These are phyloP conservation scores for Ophioninae sp. DNA, from an alignment of 2,888 invertebrate genomes.

Conservation along the genomic window DNA sequence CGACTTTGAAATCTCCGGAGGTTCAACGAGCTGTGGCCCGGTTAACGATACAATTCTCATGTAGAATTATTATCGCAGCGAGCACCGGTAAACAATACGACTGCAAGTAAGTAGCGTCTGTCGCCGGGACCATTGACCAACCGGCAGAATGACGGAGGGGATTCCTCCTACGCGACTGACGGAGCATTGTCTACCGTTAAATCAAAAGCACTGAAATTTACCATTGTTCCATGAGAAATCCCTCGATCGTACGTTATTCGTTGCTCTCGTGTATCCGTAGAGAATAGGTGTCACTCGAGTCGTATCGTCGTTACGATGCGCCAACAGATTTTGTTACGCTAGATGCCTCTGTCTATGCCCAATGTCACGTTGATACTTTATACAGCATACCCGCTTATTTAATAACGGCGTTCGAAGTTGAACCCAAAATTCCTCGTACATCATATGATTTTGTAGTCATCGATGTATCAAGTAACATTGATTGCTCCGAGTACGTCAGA, in stretches of 20 bases:
- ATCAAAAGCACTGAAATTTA: conserved; percentile 77
- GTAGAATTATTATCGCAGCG: conserved; percentile 67
- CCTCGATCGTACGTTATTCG: conserved; percentile 34
- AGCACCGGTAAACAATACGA: conserved; percentile 53
- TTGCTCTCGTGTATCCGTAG: conserved; percentile 4
- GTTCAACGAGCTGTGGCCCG: conserved; percentile 16
- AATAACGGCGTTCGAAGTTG: conserved; percentile 27
- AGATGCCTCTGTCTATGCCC: background rate
- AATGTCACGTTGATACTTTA: conserved; percentile 47
- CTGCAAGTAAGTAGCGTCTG: conserved; percentile 71
- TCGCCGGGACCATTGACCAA: conserved; percentile 55
- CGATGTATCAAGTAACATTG: conserved; percentile 65
- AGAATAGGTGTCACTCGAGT: conserved; percentile 28
- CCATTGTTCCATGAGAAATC: conserved; percentile 68
- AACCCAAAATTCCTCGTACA: conserved; percentile 17
- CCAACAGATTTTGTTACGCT: conserved; percentile 35
- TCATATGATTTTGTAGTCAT: conserved; percentile 42
- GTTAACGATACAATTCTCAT: conserved; percentile 56
- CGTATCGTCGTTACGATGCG: conserved; percentile 50
- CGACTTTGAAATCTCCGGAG: conserved; percentile 39
- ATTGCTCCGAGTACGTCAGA: too few species aligned
- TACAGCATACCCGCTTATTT: conserved; percentile 22
- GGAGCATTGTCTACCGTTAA: conserved; percentile 72
- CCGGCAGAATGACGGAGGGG: background rate
- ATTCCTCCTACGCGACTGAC: conserved; percentile 2